These are phyloP conservation scores for Noctua comes DNA, from an alignment of 2,888 invertebrate genomes.

Conservation along the genomic window DNA sequence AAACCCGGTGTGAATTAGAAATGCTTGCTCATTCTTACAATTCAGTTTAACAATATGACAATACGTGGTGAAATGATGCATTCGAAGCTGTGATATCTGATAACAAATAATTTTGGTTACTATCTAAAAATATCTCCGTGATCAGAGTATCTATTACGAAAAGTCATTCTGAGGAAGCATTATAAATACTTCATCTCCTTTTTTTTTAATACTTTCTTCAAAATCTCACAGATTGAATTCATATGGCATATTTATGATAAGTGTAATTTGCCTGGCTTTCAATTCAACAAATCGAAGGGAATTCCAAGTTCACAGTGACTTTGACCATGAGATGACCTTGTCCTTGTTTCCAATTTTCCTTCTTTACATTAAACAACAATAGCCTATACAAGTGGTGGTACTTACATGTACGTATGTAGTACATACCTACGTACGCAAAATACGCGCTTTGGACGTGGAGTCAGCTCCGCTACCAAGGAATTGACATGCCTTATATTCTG, in stretches of 20 bases:
- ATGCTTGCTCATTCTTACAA: not conserved
- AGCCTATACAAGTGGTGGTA: not conserved
- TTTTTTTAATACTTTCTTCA: not conserved
- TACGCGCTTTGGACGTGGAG: not conserved
- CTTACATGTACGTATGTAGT: not conserved
- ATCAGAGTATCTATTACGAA: not conserved
- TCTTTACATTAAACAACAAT: not conserved
- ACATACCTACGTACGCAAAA: not conserved
- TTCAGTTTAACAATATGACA: not conserved
- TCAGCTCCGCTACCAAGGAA: not conserved
- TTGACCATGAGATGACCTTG: not conserved
- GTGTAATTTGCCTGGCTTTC: not conserved
- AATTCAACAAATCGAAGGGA: not conserved
- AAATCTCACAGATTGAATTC: not conserved
- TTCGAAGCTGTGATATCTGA: not conserved
- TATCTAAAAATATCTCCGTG: not conserved
- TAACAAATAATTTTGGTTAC: not conserved
- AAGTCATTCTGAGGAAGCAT: not conserved
- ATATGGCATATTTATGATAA: not conserved
- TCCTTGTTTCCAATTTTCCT: conserved; percentile 1
- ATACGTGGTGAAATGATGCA: not conserved
- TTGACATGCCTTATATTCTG: not conserved
- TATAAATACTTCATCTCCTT: not conserved
- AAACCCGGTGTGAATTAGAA: not conserved
- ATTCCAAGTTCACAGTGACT: not conserved